Evolutionary conservation across 2,113 vertebrate genomes (phyloP).

Genomic region (Vulpes ferrilata): DNA sequence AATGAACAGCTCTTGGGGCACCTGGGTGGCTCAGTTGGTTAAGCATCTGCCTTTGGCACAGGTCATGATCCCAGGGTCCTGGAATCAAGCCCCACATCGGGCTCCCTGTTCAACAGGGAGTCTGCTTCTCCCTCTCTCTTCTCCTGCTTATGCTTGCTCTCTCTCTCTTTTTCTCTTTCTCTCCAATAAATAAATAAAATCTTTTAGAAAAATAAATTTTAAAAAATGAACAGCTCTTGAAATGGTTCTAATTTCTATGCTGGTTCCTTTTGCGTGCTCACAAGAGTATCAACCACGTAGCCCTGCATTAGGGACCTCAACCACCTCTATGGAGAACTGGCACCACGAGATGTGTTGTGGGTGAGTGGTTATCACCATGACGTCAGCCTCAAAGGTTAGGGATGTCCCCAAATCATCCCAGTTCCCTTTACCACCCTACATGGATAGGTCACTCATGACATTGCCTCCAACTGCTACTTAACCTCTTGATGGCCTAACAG

Average conservation of each 20-base stretch:
- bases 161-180: too few relatives aligned
- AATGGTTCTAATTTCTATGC: not conserved
- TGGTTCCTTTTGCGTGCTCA: not conserved
- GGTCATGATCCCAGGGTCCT: too few relatives aligned
- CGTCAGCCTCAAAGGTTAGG: conserved; percentile 81
- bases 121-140: too few relatives aligned
- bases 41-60: too few relatives aligned
- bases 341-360: conserved; percentile 50
- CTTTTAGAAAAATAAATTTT: too few relatives aligned
- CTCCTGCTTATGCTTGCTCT: too few relatives aligned
- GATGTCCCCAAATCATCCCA: conserved; percentile 77
- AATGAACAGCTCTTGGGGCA: not conserved
- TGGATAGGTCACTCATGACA: conserved; percentile 77
- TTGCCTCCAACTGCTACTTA: not conserved
- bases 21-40: too few relatives aligned
- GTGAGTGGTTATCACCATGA: conserved; percentile 60
- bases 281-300: not conserved
- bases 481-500: not conserved
- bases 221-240: not conserved
- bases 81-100: too few relatives aligned
- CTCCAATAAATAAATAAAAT: too few relatives aligned
- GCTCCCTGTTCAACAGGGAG: too few relatives aligned
- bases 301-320: not conserved
- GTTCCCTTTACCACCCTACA: conserved; percentile 72
- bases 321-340: not conserved